Evolutionary conservation across 2,888 invertebrate genomes (phyloP).

Genomic region (Myathropa florea): DNA sequence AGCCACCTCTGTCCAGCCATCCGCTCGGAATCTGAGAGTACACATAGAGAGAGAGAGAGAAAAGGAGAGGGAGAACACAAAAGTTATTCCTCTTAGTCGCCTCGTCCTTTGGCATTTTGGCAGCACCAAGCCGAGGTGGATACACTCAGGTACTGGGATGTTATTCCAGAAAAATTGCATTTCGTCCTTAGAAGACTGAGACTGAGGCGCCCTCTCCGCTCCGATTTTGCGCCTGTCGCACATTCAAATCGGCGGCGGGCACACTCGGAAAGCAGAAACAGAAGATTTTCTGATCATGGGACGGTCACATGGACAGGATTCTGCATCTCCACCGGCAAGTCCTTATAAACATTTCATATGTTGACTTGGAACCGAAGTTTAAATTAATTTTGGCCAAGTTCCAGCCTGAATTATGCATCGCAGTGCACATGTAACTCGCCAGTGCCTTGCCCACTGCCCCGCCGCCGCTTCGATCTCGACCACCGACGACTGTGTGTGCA

Average conservation of each 20-base stretch:
- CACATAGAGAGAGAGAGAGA: not conserved
- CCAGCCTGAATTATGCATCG: conserved; percentile 72
- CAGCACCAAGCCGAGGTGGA: not conserved
- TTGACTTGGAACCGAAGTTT: conserved; percentile 73
- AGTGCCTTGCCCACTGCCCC: conserved; percentile 11
- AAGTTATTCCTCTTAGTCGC: conserved; percentile 10
- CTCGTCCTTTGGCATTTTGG: conserved; percentile 21
- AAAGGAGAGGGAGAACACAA: not conserved
- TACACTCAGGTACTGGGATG: conserved; percentile 29
- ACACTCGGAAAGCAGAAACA: not conserved
- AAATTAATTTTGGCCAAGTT: conserved; percentile 74
- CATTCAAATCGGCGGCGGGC: not conserved
- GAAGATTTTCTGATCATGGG: conserved; percentile 40
- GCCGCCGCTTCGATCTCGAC: not conserved
- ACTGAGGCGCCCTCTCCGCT: not conserved
- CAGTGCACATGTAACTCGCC: conserved; percentile 54
- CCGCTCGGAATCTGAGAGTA: not conserved
- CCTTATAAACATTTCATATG: conserved; percentile 70
- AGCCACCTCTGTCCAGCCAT: not conserved
- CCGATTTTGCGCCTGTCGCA: conserved; percentile 1
- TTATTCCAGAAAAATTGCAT: conserved; percentile 42
- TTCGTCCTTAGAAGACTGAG: conserved; percentile 10
- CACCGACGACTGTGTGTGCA: conserved; percentile 28
- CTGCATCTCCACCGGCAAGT: conserved; percentile 11
- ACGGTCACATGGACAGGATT: conserved; percentile 23